These are phyloP conservation scores for Danaus chrysippus DNA, from an alignment of 2,888 invertebrate genomes.

Conservation along the genomic window DNA sequence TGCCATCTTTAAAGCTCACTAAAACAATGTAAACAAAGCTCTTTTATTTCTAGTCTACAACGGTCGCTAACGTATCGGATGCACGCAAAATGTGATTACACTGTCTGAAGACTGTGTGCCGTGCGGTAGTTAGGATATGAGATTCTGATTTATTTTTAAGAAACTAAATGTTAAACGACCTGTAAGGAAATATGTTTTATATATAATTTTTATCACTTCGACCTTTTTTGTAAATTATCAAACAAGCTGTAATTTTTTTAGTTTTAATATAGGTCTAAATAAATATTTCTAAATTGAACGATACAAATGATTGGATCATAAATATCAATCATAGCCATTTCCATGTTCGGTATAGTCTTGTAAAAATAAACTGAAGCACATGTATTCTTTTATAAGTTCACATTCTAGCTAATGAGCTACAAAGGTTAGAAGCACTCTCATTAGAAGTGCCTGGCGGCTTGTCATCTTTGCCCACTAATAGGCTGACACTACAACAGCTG, in stretches of 20 bases:
- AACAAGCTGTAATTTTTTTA: not conserved
- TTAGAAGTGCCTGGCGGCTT: constrained; percentile 30
- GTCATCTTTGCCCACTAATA: constrained; percentile 33
- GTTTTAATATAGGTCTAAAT: not conserved
- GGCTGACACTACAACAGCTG: constrained; percentile 34
- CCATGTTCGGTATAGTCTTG: not conserved
- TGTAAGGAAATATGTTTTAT: not conserved
- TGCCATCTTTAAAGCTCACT: not conserved
- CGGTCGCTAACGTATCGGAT: constrained; percentile 5
- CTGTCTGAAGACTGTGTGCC: constrained; percentile 4
- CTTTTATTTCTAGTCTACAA: constrained; percentile 6
- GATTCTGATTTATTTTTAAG: not conserved
- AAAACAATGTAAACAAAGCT: constrained; percentile 4
- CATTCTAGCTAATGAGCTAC: constrained; percentile 34
- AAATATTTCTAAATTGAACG: not conserved
- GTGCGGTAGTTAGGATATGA: not conserved
- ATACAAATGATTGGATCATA: not conserved
- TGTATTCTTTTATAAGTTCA: constrained; percentile 25
- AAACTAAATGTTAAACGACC: not conserved
- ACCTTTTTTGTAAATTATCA: not conserved
- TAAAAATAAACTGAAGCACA: constrained; percentile 22
- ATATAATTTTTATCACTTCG: not conserved
- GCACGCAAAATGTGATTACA: constrained; percentile 8
- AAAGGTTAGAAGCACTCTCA: constrained; percentile 34
- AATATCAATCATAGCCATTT: not conserved